Conservation (phyloP, 2,888 invertebrate genomes). For the Tricholauxania praeusta region DNA sequence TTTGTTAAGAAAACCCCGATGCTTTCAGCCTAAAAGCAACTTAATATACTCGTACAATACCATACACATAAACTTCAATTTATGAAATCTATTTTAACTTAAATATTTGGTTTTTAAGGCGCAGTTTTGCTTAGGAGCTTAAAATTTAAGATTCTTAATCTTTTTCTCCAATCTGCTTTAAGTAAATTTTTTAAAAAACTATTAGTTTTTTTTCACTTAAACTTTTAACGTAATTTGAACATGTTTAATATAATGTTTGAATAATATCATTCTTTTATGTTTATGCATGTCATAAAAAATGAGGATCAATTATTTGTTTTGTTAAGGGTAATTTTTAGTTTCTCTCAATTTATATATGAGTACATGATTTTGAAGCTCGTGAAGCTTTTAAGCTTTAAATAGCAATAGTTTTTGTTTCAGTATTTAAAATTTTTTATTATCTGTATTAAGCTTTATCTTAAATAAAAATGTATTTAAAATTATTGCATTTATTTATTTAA, state of each 20-base stretch:
- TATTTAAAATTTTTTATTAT: not conserved
- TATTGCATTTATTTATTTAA: slow-evolving; percentile 14
- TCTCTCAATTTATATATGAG: not conserved
- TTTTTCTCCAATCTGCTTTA: slow-evolving; percentile 10
- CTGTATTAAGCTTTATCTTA: slow-evolving; percentile 18
- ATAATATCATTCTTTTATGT: slow-evolving; percentile 21
- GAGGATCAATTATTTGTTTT: slow-evolving; percentile 26
- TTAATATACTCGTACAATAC: too few relatives aligned
- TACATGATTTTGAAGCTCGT: slow-evolving; percentile 22
- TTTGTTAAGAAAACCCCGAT: too few relatives aligned
- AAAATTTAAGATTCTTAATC: not conserved
- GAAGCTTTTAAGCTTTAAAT: slow-evolving; percentile 42
- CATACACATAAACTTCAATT: too few relatives aligned
- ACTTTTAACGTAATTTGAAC: slow-evolving; percentile 14
- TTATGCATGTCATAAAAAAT: not conserved
- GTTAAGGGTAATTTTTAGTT: slow-evolving; percentile 14
- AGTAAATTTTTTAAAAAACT: slow-evolving; percentile 23
- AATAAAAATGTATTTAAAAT: slow-evolving; percentile 16
- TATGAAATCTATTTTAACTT: too few relatives aligned
- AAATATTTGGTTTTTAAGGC: too few relatives aligned
- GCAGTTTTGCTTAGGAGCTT: not conserved
- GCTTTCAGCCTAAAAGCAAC: too few relatives aligned
- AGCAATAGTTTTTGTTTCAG: slow-evolving; percentile 25
- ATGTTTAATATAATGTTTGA: slow-evolving; percentile 8
- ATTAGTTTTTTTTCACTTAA: slow-evolving; percentile 14